phyloP scores from a whole-genome alignment of 2,888 invertebrate genomes.

The Amorpha juglandis region DNA sequence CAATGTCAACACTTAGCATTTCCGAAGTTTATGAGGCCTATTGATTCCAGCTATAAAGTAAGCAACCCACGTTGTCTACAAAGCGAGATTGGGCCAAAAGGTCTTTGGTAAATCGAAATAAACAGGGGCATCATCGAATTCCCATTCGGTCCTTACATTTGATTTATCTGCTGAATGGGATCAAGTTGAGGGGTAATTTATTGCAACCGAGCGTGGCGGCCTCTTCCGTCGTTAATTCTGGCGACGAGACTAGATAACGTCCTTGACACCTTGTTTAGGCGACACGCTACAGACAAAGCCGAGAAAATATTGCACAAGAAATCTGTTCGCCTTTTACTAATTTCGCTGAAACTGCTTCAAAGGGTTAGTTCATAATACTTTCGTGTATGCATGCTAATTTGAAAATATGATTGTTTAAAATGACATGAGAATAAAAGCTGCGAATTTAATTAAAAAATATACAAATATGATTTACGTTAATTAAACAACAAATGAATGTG shows the following conservation, averaged over 20 bases:
- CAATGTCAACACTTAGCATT: constrained; percentile 25
- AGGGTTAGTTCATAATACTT: too few species aligned
- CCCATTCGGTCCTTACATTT: constrained; percentile 71
- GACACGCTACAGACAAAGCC: constrained; percentile 32
- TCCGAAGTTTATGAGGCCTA: constrained; percentile 27
- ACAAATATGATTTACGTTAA: too few species aligned
- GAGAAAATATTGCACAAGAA: constrained; percentile 11
- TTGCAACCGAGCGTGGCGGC: constrained; percentile 57
- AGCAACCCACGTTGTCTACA: constrained; percentile 55
- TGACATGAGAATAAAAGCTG: too few species aligned
- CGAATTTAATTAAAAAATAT: too few species aligned
- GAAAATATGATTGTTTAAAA: too few species aligned
- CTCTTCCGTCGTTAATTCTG: constrained; percentile 67
- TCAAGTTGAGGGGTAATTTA: constrained; percentile 73
- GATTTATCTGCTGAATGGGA: constrained; percentile 75
- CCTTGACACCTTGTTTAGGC: constrained; percentile 61
- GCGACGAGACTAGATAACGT: constrained; percentile 63
- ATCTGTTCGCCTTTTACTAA: constrained; percentile 5
- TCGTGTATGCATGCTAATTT: too few species aligned
- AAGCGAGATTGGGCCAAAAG: constrained; percentile 51
- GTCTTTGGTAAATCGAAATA: constrained; percentile 57
- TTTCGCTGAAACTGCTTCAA: background rate
- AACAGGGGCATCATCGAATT: constrained; percentile 67
- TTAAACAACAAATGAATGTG: too few species aligned
- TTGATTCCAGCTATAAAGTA: constrained; percentile 41